Conservation (phyloP, 2,888 invertebrate genomes). For the Electrophaes corylata region DNA sequence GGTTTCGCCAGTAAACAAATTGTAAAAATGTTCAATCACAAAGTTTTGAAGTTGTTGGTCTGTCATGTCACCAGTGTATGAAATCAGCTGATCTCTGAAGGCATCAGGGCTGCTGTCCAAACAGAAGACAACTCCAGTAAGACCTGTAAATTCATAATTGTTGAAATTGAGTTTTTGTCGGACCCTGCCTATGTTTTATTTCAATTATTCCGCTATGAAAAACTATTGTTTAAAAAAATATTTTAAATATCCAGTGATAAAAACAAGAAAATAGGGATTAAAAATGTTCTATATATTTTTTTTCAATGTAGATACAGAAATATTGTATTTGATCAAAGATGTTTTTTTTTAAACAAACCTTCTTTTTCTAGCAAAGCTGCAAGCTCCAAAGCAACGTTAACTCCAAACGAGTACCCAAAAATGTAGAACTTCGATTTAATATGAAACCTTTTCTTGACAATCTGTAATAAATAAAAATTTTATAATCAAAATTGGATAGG, state of each 20-base stretch:
- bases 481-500: no score
- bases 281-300: no score
- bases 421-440: slow-evolving; percentile 44
- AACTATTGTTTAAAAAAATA: no score
- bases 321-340: no score
- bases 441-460: slow-evolving; percentile 34
- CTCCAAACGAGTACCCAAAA: slow-evolving; percentile 49
- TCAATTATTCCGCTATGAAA: no score
- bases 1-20: neutral
- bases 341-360: slow-evolving; percentile 55
- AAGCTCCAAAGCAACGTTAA: slow-evolving; percentile 51
- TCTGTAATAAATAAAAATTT: no score
- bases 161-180: neutral
- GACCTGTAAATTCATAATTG: neutral
- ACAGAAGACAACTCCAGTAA: slow-evolving; percentile 48
- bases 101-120: slow-evolving; percentile 56
- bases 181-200: no score
- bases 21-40: neutral
- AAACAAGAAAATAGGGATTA: no score
- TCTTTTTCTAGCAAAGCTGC: slow-evolving; percentile 51
- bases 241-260: no score
- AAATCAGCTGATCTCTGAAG: slow-evolving; percentile 44
- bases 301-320: no score
- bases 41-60: slow-evolving; percentile 44
- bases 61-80: slow-evolving; percentile 45